phyloP scores from a whole-genome alignment of 2,888 invertebrate genomes.

The Aromia moschata region DNA sequence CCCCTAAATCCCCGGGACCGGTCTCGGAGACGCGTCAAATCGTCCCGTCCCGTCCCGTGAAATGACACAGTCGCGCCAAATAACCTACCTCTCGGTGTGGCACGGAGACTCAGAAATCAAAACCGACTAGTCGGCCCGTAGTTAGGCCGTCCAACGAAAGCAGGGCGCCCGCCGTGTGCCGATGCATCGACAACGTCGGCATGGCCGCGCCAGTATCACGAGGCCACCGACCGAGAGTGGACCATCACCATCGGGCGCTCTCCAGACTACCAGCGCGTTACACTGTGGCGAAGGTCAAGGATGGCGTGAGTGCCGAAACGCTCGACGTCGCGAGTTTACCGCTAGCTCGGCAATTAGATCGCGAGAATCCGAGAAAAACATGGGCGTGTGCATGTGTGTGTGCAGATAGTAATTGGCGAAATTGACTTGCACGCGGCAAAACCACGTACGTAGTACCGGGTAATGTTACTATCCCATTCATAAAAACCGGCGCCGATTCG shows the following conservation, averaged over 20 bases:
- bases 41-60: too few species aligned
- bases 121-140: conserved; percentile 5
- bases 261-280: conserved; percentile 16
- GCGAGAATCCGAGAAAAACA: background rate
- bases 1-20: too few species aligned
- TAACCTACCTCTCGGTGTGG: background rate
- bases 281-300: conserved; percentile 35
- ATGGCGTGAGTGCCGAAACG: conserved; percentile 22
- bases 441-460: too few species aligned
- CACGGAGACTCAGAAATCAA: background rate
- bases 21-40: too few species aligned
- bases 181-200: conserved; percentile 1
- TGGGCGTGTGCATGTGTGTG: background rate
- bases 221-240: conserved; percentile 45
- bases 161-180: too few species aligned
- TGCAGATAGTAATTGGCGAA: too few species aligned
- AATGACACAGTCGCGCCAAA: too few species aligned
- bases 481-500: background rate
- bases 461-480: too few species aligned
- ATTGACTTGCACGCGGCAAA: background rate
- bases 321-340: background rate
- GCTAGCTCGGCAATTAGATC: too few species aligned
- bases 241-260: conserved; percentile 17
- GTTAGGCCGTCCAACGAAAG: too few species aligned
- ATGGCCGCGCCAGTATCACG: conserved; percentile 31